Evolutionary conservation across 2,113 vertebrate species (phyloP), one percentile per base, ranked within the genome.

Genomic region (Hipposideros armiger): DNA sequence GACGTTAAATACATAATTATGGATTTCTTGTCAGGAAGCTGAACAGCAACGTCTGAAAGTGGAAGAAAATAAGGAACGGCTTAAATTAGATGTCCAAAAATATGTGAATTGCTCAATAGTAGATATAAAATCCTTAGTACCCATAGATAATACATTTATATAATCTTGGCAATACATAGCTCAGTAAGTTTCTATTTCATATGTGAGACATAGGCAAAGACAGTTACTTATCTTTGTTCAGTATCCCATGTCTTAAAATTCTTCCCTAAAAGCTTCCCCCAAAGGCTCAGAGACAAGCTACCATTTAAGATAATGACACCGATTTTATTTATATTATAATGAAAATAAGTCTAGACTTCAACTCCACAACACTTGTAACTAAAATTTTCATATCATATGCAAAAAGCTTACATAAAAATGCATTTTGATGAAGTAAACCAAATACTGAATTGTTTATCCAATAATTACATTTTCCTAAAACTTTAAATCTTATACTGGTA

Each of bases 1-100:
- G 99, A 99, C 0, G 99, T 99, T 98, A 99, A 98, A 93, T 99
- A 99, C 99, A 99, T 99, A 98, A 99, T 99, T 98, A 99, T 99
- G 94, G 99, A 99, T 98, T 99, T 99, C 98, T 99, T 99, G 98
- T 99, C 99, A 83, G 99, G 99, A 94, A 99, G 98, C 96, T 99
- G 99, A 74, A 99, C 99, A 6, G 99, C 99, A 97, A 99, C 99
- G 94, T 99, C 99, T 99, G 97, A 47, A 98, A 91, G 64, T 77
- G 72, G 97, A 93, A 96, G 97, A 87, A 97, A 97, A 97, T 11
- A 80, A 95, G 74, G 95, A 78, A 60, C 0, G 97, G 74, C 66
- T 83, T 62, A 50, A 58, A 77, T 56, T 52, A 70, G 32, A 76
- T 96, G 97, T 87, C 91, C 64, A 42, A 92, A 92, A 96, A 86